These are phyloP conservation scores for Poeciliopsis occidentalis DNA, from an alignment of 2,113 vertebrate species.

Conservation along the genomic window DNA sequence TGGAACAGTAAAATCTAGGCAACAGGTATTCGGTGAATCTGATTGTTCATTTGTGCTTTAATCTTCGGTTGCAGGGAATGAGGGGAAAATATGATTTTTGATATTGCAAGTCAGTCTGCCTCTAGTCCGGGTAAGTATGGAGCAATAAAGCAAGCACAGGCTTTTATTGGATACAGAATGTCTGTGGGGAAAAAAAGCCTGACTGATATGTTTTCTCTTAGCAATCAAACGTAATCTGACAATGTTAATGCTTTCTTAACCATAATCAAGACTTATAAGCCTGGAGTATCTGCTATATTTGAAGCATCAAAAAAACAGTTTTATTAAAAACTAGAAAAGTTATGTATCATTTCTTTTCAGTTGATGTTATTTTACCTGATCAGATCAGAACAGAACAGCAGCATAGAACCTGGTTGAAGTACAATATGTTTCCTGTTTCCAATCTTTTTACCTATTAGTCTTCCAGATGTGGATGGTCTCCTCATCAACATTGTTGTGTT, in stretches of 20 bases:
- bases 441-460: constrained; percentile 88
- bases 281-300: not conserved
- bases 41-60: not conserved
- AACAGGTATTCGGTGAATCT: not conserved
- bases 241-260: not conserved
- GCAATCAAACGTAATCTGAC: not conserved
- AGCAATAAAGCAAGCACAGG: too few relatives aligned
- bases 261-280: not conserved
- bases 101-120: too few relatives aligned
- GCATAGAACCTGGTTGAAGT: not conserved
- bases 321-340: not conserved
- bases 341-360: not conserved
- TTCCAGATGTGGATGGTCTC: constrained; percentile 99
- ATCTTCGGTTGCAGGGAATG: not conserved
- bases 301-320: not conserved
- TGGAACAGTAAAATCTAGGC: not conserved
- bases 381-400: not conserved
- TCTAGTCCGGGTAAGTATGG: too few relatives aligned
- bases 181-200: too few relatives aligned
- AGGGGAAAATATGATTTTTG: too few relatives aligned
- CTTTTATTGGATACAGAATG: too few relatives aligned
- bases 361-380: not conserved
- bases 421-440: not conserved
- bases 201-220: not conserved
- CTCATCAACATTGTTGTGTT: constrained; percentile 93